These are phyloP conservation scores for Pyrochroa serraticornis DNA, from an alignment of 2,888 invertebrate species.

Conservation along the genomic window DNA sequence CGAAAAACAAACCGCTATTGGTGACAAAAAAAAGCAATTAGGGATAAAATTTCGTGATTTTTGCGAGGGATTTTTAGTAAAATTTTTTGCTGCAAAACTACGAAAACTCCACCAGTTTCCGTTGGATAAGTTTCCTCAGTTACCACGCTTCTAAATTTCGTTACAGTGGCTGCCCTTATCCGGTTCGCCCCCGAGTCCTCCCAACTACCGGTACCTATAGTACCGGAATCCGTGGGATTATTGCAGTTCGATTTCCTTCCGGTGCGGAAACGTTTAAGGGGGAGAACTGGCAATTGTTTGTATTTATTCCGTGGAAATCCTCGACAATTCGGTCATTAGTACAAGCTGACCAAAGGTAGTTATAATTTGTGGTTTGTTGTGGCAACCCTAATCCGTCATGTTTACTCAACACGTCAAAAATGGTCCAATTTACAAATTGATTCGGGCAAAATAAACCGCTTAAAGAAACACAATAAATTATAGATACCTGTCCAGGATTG, in stretches of 20 bases:
- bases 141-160: conserved; percentile 33
- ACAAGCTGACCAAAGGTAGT: neutral
- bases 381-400: conserved; percentile 12
- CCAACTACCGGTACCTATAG: conserved; percentile 12
- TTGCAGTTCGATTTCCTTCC: conserved; percentile 17
- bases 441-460: no score
- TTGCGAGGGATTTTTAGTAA: neutral
- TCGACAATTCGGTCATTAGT: conserved; percentile 1
- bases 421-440: conserved; percentile 4
- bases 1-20: neutral
- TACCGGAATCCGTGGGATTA: conserved; percentile 28
- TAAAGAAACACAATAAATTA: neutral
- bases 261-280: conserved; percentile 16
- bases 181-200: conserved; percentile 24
- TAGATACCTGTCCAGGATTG: conserved; percentile 1
- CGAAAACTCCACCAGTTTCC: neutral
- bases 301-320: conserved; percentile 18
- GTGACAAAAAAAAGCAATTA: neutral
- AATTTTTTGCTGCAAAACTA: no score
- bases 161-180: conserved; percentile 35
- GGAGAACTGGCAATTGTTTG: conserved; percentile 16
- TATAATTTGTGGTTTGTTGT: neutral
- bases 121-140: neutral
- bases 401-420: conserved; percentile 16
- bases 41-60: neutral